Base-by-base conservation (phyloP, 2,113 vertebrate genomes). In the Shinisaurus crocodilurus region DNA sequence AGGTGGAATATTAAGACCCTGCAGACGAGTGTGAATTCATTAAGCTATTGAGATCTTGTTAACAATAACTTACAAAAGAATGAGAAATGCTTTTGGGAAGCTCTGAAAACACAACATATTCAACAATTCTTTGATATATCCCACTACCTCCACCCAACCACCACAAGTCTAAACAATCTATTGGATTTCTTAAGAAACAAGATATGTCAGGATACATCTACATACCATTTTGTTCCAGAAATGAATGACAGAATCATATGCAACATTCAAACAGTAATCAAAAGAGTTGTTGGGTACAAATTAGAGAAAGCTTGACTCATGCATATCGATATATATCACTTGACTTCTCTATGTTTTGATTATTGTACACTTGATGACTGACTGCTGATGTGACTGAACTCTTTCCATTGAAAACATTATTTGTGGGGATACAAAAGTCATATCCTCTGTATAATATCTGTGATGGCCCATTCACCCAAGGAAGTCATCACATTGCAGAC, bases 1-100 rank as follows among this genome's bases (percentile, higher is more conserved):
- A 94, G 92, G 81, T 82, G 50, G 25, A 79, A 9, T 93, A 29
- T 79, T 57, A 86, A 91, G 57, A 67, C 81, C 54, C 40, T 87
- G 16, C 32, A 89, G 54, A 89, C 87, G 90, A 67, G 34, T 91
- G 15, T 34, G 80, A 87, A 90, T 86, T 76, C 23, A 88, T 88
- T 88, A 70, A 81, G 23, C 5, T 91, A 88, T 90, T 92, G 37
- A 88, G 8, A 91, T 29, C 2, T 15, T 16, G 1, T 0, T n/a
- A 12, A 67, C 40, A 0, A 50, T 90, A 3, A 18, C 45, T 90
- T 72, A 82, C 40, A 65, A 83, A 43, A 91, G 37, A 0, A 27
- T 20, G 32, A 57, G 2, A 3, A 2, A 0, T n/a, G 0, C 74
- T 54, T 5, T 45, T 89, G 7, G 5, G 90, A 63, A 1, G 27